Base-by-base conservation (phyloP, 2,888 invertebrate genomes). In the Acrocyrtus sp. region DNA sequence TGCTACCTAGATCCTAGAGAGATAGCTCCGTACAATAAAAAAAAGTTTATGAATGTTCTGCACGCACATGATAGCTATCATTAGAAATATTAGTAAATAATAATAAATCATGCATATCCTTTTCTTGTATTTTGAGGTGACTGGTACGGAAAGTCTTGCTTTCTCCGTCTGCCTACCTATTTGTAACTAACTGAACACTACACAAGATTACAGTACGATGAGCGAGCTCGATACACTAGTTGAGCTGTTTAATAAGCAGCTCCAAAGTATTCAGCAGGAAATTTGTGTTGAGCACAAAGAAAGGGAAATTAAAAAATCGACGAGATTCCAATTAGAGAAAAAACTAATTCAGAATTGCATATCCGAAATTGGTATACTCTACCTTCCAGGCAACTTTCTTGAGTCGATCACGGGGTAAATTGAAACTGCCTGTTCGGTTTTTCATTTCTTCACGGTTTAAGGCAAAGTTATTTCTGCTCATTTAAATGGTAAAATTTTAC, bases 381-480 rank as follows among this genome's bases (percentile, higher is more conserved):
- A 66, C 41, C 43, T 76, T 24, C 57, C 76, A 0, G 76, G 76
- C 29, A 76, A 76, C 22, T 73, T 76, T 57, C 73, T 76, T 39
- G 43, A 73, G 19, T 57, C 61, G 0, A 62, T 51, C 58, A 58
- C 69, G 5, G 76, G 73, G 76, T 76, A 70, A 65, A 17, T 8
- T 41, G 10, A 34, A 34, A 34, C 5, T n/a, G 8, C 8, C 39
- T 12, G 8, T 12, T 39, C 39, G 8, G 8, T 12, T 39, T 39
- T 12, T 39, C 39, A 8, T 12, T 12, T 8, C 39, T 12, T 39
- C 39, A 15, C 12, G 39, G 10, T 39, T 12, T 12, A 12, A 8
- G 8, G 12, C 39, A 39, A 39, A 39, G 10, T 39, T 8, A 15
- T 12, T 12, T 12, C 8, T 12, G n/a, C n/a, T n/a, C n/a, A n/a